A percentile compares a stretch with the other conserved stretches of the same genome.
phyloP scores from a whole-genome alignment of 2,113 vertebrate genomes.

The Atrichornis clamosus region DNA sequence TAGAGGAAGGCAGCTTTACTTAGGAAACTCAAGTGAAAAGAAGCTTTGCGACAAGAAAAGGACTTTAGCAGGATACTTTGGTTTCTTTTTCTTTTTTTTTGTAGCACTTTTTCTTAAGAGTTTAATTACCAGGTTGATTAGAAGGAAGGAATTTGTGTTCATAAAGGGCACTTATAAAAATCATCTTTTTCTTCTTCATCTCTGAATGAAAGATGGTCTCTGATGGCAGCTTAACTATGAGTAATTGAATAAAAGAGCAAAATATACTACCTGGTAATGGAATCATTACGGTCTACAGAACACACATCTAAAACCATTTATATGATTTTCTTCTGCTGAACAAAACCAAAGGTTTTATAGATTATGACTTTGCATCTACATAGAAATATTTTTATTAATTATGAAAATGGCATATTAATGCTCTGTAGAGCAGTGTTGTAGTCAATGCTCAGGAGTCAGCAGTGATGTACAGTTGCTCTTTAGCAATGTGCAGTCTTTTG shows the following conservation, averaged over 20 bases:
- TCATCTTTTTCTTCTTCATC: neutral
- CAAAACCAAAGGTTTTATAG: neutral
- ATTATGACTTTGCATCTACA: neutral
- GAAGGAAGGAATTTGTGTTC: constrained; percentile 26
- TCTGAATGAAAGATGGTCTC: neutral
- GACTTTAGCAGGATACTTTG: neutral
- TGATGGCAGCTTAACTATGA: neutral
- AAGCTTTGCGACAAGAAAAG: neutral
- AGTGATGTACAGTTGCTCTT: neutral
- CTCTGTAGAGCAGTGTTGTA: neutral
- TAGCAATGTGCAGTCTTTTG: neutral
- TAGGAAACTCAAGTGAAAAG: neutral
- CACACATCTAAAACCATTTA: neutral
- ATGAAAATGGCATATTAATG: neutral
- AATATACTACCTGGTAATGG: neutral
- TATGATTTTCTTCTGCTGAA: neutral
- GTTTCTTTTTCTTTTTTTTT: neutral
- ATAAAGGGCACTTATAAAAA: constrained; percentile 22
- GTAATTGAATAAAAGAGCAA: neutral
- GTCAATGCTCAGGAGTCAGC: neutral
- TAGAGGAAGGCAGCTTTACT: neutral
- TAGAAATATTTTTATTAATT: neutral
- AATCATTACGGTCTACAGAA: neutral
- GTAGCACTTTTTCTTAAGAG: constrained; percentile 23
- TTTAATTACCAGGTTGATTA: constrained; percentile 58